Evolutionary conservation across 2,888 invertebrate species (phyloP).

Genomic region (Lepidonotus clava): DNA sequence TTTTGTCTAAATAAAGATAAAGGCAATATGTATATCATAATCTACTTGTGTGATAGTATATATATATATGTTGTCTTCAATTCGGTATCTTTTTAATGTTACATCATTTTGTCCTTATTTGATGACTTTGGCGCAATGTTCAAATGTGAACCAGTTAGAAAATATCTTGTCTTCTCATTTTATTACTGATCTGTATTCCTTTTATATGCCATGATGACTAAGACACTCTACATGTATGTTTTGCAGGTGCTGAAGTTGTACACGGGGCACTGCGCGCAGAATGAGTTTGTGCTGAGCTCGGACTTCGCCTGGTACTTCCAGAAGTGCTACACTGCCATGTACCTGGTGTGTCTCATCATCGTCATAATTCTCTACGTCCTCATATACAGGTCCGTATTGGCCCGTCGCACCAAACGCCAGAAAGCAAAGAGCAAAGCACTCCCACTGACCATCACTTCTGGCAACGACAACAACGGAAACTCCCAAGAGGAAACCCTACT

Average conservation of each 20-base stretch:
- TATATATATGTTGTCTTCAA: no score
- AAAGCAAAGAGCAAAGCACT: constrained; percentile 62
- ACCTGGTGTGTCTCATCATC: constrained; percentile 74
- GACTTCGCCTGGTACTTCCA: constrained; percentile 72
- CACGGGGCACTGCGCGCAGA: constrained; percentile 69
- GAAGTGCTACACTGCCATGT: constrained; percentile 76
- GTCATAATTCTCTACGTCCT: constrained; percentile 77
- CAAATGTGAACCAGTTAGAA: no score
- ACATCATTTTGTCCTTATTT: no score
- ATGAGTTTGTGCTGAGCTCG: constrained; percentile 66
- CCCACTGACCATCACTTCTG: constrained; percentile 56
- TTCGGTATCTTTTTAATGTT: no score
- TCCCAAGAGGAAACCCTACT: constrained; percentile 64
- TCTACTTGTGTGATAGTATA: no score
- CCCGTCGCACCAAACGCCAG: constrained; percentile 62
- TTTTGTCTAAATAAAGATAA: no score
- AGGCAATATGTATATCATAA: no score
- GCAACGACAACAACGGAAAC: constrained; percentile 44
- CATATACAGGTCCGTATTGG: constrained; percentile 75
- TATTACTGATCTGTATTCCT: no score
- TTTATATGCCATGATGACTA: no score
- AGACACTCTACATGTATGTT: no score
- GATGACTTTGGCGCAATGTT: no score
- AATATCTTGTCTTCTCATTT: no score
- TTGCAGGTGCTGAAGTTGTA: constrained; percentile 25